Evolutionary conservation across 2,888 invertebrate species (phyloP).

Genomic region (Heliconius hortense): DNA sequence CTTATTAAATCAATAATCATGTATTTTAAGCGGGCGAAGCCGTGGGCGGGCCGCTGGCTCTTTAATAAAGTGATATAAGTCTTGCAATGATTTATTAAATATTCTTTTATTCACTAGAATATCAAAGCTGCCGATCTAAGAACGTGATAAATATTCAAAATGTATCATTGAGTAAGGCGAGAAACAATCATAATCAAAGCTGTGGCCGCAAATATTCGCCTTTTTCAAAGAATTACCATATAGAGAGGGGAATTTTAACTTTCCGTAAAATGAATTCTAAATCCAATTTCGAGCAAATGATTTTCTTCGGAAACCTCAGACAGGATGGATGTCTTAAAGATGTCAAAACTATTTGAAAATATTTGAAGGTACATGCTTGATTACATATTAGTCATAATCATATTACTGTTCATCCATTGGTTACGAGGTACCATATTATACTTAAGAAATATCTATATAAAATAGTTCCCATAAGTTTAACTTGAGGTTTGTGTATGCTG

Average conservation of each 20-base stretch:
- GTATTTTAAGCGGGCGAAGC: too few relatives aligned
- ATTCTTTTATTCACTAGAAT: background rate
- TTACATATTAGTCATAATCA: conserved; percentile 1
- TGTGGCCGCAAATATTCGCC: conserved; percentile 14
- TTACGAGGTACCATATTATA: too few relatives aligned
- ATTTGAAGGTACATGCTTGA: background rate
- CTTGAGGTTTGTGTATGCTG: too few relatives aligned
- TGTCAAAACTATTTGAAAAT: too few relatives aligned
- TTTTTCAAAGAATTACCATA: conserved; percentile 32
- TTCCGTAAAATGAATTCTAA: conserved; percentile 44
- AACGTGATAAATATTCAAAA: conserved; percentile 3
- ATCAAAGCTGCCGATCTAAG: background rate
- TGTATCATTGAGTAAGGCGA: background rate
- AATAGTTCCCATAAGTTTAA: too few relatives aligned
- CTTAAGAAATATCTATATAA: too few relatives aligned
- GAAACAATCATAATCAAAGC: conserved; percentile 11
- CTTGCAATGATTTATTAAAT: too few relatives aligned
- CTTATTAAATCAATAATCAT: too few relatives aligned
- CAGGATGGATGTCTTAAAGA: background rate
- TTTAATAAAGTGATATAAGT: too few relatives aligned
- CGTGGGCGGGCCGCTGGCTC: too few relatives aligned
- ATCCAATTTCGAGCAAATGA: conserved; percentile 48
- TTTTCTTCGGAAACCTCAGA: conserved; percentile 34
- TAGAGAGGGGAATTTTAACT: conserved; percentile 41
- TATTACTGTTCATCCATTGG: background rate